Evolutionary conservation across 2,113 vertebrate species (phyloP), one percentile per base, ranked within the genome.

Genomic region (Cyanoramphus novaezelandiae): DNA sequence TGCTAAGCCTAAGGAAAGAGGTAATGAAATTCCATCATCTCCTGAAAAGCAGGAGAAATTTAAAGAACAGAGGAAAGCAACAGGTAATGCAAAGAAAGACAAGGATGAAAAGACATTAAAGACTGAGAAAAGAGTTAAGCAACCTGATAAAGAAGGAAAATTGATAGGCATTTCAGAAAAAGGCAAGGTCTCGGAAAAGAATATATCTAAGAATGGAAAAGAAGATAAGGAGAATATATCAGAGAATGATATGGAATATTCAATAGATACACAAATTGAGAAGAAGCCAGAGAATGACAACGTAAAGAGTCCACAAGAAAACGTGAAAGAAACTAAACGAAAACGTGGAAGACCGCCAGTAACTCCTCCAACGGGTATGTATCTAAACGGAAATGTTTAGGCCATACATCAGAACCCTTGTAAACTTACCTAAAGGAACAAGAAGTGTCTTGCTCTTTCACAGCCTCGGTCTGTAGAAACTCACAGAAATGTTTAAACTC

Each of bases 221-320:
- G 98, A 98, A 97, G 98, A 98, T 88, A 98, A 98, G 80, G 98
- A 98, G 94, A 98, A 98, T 94, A 98, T 98, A 97, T 98, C 98
- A 87, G 98, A 98, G 96, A 98, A 98, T 96, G 98, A 98, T 93
- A 98, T 98, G 93, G 98, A 98, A 95, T 98, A 98, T 91, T 97
- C 98, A 97, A 95, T 97, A 97, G 98, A 98, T 85, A 88, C 82
- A 65, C 97, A 98, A 89, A 88, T 97, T 95, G 98, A 98, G 71
- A 98, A 98, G 95, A 98, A 98, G 31, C 90, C 98, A 8, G 98
- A 98, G 95, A 98, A 98, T 91, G 98, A 98, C 94, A 97, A 88
- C 72, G 92, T 97, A 50, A 98, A 97, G 96, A 97, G 76, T 90
- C 95, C 97, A 39, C 97, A 97, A 91, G 98, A 98, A 96, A 98